A percentile compares a stretch with the other conserved stretches of the same genome.
Conservation (phyloP, 2,113 vertebrate genomes). For the Oryzias melastigma region DNA sequence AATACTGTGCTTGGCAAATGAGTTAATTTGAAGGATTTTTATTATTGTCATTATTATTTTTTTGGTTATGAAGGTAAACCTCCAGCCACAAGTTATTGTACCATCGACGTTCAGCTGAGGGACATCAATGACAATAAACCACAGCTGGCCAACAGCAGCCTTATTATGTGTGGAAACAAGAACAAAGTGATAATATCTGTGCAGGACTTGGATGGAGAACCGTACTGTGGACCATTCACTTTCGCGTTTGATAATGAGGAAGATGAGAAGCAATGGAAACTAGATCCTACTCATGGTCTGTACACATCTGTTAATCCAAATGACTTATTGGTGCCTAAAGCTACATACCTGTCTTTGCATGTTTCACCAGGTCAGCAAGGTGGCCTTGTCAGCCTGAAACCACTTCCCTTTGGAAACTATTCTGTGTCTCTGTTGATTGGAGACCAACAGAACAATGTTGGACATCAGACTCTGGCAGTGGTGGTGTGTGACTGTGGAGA, state of each 20-base stretch:
- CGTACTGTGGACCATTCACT: slow-evolving; percentile 72
- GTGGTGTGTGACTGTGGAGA: too few species aligned
- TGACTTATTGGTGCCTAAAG: too few species aligned
- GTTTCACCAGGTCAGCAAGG: too few species aligned
- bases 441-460: too few species aligned
- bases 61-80: slow-evolving; percentile 72
- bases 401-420: too few species aligned
- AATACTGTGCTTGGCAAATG: background rate
- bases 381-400: too few species aligned
- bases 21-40: background rate
- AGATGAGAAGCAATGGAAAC: slow-evolving; percentile 66
- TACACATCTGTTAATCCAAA: background rate
- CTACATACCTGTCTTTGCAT: too few species aligned
- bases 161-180: slow-evolving; percentile 70
- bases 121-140: slow-evolving; percentile 79
- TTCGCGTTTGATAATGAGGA: slow-evolving; percentile 64
- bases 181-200: slow-evolving; percentile 50
- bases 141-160: slow-evolving; percentile 27
- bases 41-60: too few species aligned
- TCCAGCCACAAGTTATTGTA: slow-evolving; percentile 70
- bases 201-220: slow-evolving; percentile 59
- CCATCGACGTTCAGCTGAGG: slow-evolving; percentile 70
- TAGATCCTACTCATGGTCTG: slow-evolving; percentile 68
- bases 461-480: too few species aligned
- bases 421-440: too few species aligned